Base-by-base conservation (phyloP, 1,140 invertebrate species). In the Atopsyche davidsoni region DNA sequence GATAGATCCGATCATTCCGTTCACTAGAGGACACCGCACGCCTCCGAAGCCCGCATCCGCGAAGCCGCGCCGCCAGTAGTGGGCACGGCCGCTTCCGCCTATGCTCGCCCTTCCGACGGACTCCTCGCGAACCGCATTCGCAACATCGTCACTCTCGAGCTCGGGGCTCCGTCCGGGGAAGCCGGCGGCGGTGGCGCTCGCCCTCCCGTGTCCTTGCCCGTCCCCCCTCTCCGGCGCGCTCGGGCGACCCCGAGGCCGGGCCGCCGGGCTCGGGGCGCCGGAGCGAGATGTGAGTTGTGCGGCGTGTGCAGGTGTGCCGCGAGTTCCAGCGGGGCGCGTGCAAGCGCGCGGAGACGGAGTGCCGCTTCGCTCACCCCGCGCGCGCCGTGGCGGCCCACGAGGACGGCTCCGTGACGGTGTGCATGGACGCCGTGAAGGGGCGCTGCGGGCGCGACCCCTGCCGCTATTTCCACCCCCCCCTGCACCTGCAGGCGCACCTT, bases 401-500 rank as follows among this genome's bases (percentile, higher is more conserved):
- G 77, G 91, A 93, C 82, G 90, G 91, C 82, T 87, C 86, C 79
- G 87, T 95, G 79, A 95, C 91, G 79, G 92, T 96, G 81, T 96
- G 92, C 89, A 95, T 96, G 91, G 92, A 96, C 83, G 91, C 90
- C 81, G 87, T 95, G 80, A 95, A 94, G 83, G 89, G 89, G 78
- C 86, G 89, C 81, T 93, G 90, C 84, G 84, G 87, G 82, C 88
- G 89, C 80, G 87, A 91, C 79, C 88, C 88, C 80, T 93, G 90
- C 86, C 87, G 89, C 84, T 93, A 92, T 89, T 92, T 92, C 83
- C 89, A 93, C 82, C 89, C 89, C 81, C 88, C 89, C 82, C 84
- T 92, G 82, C 92, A 96, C 87, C 90, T 96, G 77, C 90, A 94
- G 88, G 90, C 90, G 81, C 91, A 94, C 88, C 91, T 96, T 85